Percentiles rank a stretch among this genome's conserved stretches.
Evolutionary conservation across 2,888 invertebrate genomes (phyloP).

Genomic region (Rhagium mordax): DNA sequence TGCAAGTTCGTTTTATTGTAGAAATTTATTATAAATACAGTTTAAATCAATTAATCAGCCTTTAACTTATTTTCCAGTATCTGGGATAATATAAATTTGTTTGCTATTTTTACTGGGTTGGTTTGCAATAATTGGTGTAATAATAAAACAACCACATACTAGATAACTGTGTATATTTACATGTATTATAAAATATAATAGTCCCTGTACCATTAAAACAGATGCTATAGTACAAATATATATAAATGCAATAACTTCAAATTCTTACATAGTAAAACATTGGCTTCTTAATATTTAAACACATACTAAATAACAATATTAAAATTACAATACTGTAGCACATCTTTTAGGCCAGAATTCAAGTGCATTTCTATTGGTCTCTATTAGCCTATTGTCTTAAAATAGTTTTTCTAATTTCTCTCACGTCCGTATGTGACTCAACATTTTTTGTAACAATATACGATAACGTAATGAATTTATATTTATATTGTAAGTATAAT

Average conservation of each 20-base stretch:
- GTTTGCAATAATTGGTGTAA: too few relatives aligned
- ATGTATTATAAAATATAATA: constrained; percentile 43
- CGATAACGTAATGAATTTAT: too few relatives aligned
- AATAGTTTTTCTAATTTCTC: background rate
- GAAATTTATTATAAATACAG: too few relatives aligned
- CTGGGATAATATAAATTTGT: too few relatives aligned
- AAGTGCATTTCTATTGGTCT: constrained; percentile 38
- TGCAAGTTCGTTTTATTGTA: background rate
- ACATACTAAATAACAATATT: constrained; percentile 37
- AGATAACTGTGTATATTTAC: constrained; percentile 40
- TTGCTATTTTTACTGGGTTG: too few relatives aligned
- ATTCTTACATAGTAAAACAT: constrained; percentile 21
- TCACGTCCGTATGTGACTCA: background rate
- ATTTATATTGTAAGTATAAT: background rate
- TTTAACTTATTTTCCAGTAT: too few relatives aligned
- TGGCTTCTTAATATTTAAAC: constrained; percentile 21
- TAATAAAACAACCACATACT: constrained; percentile 16
- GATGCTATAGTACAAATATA: constrained; percentile 39
- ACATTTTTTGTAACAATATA: too few relatives aligned
- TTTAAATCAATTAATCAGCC: too few relatives aligned
- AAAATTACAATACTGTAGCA: constrained; percentile 39
- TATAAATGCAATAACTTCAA: constrained; percentile 34
- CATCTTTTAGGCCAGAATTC: constrained; percentile 39
- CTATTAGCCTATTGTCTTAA: constrained; percentile 31
- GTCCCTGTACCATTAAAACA: constrained; percentile 38